Base-by-base conservation (phyloP, 2,888 invertebrate species). In the Sylvicola cinctus region DNA sequence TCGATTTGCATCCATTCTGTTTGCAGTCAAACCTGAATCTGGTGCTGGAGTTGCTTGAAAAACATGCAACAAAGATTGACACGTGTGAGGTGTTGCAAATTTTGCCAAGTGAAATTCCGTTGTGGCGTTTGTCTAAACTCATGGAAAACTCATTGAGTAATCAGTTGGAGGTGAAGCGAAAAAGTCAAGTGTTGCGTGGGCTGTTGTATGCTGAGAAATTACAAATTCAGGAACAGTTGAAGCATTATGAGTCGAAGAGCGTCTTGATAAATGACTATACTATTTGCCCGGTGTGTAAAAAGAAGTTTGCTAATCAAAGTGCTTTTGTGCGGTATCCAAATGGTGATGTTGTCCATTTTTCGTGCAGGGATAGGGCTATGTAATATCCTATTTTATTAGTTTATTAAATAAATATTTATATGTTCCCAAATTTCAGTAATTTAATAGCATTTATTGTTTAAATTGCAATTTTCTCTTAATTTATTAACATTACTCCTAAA, bases 261-360 rank as follows among this genome's bases (percentile, higher is more conserved):
- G 74, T 93, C 31, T 60, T 78, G 2, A 74, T 96, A 43, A 83
- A 76, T 13, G 90, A 91, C 44, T 73, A 77, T 46, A 83, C 80
- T 49, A 72, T 84, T 35, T 96, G 96, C 55, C 74, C 76, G 1
- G 84, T 84, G 2, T 96, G 96, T 55, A 84, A 78, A 52, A 95
- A 95, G 51, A 69, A 85, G 36, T 93, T 96, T 56, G 80, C 81
- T 13, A 85, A 84, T 56, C 83, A 85, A 61, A 87, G 88, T 61
- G 91, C 93, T 16, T 85, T 95, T 56, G 85, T 90, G 5, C 67
- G 90, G 31, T 85, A 83, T 57, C 85, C 91, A 2, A 81, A 80
- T 55, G 90, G 88, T 3, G 80, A 84, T 44, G 74, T 93, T 14
- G 85, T 91, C 2, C 95, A 95, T 59, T 87, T 83, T 51, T 87